Percentiles rank a stretch among this genome's conserved stretches.
Evolutionary conservation across 1,140 invertebrate genomes (phyloP).

Genomic region (Lasaia peninsularis): DNA sequence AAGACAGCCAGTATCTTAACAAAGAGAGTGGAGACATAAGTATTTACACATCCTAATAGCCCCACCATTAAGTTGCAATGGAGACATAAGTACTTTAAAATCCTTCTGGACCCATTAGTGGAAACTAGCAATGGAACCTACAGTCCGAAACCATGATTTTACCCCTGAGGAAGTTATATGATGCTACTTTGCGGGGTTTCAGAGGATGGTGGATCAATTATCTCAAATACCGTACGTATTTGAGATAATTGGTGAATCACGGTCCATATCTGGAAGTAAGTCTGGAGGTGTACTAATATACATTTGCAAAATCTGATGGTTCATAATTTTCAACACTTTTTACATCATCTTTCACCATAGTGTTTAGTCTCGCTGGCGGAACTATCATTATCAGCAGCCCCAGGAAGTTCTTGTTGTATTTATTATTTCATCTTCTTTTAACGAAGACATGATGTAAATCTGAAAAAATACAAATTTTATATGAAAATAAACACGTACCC

Average conservation of each 20-base stretch:
- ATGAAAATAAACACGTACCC: not conserved
- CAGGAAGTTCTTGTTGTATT: slow-evolving; percentile 9
- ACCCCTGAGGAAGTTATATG: slow-evolving; percentile 1
- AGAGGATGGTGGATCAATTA: no score
- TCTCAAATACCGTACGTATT: not conserved
- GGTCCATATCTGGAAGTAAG: not conserved
- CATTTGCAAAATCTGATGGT: slow-evolving; percentile 10
- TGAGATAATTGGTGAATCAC: not conserved
- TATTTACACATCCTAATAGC: no score
- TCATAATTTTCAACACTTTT: slow-evolving; percentile 16
- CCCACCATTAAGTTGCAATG: no score
- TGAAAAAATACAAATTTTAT: slow-evolving; percentile 12
- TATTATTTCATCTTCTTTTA: slow-evolving; percentile 14
- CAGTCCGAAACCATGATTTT: no score
- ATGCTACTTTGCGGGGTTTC: not conserved
- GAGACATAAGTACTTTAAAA: no score
- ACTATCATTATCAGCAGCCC: not conserved
- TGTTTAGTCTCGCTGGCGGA: slow-evolving; percentile 13
- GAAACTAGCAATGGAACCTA: no score
- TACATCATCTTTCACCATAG: slow-evolving; percentile 9
- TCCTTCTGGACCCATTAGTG: no score
- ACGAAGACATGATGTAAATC: slow-evolving; percentile 16
- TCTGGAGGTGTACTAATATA: not conserved
- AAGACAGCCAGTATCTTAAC: no score
- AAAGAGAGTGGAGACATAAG: no score